These are phyloP conservation scores for Dolichopus griseipennis DNA, from an alignment of 2,888 invertebrate species.

Conservation along the genomic window DNA sequence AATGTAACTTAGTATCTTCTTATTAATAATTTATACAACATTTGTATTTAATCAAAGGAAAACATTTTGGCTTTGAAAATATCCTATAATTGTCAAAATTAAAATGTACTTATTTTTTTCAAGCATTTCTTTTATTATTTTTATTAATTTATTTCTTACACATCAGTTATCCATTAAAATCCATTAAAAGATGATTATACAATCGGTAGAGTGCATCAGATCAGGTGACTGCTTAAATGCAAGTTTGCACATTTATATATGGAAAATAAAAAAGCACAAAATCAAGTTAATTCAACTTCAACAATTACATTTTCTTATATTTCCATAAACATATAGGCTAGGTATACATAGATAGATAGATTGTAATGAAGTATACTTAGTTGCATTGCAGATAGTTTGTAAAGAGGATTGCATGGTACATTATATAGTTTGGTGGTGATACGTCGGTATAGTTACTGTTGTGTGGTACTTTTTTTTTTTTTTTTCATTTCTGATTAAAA, in stretches of 20 bases:
- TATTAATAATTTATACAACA: too few species aligned
- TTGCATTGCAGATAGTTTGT: background rate
- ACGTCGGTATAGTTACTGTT: too few species aligned
- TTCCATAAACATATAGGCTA: too few species aligned
- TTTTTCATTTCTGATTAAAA: background rate
- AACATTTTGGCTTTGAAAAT: too few species aligned
- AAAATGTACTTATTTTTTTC: too few species aligned
- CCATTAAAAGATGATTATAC: background rate
- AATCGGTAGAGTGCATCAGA: background rate
- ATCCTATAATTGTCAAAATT: too few species aligned
- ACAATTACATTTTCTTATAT: background rate
- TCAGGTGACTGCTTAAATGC: conserved; percentile 1
- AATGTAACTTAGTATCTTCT: too few species aligned
- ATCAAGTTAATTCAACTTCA: background rate
- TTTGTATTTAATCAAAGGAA: too few species aligned
- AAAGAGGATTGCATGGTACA: too few species aligned
- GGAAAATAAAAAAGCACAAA: background rate
- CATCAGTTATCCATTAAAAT: background rate
- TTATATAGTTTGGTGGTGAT: background rate
- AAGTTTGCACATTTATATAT: background rate
- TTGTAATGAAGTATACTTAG: background rate
- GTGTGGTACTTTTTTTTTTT: background rate
- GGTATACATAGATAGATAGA: too few species aligned
- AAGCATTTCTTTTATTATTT: too few species aligned
- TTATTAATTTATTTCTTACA: background rate